Conservation (phyloP, 2,888 invertebrate species). For the Nephrotoma appendiculata region DNA sequence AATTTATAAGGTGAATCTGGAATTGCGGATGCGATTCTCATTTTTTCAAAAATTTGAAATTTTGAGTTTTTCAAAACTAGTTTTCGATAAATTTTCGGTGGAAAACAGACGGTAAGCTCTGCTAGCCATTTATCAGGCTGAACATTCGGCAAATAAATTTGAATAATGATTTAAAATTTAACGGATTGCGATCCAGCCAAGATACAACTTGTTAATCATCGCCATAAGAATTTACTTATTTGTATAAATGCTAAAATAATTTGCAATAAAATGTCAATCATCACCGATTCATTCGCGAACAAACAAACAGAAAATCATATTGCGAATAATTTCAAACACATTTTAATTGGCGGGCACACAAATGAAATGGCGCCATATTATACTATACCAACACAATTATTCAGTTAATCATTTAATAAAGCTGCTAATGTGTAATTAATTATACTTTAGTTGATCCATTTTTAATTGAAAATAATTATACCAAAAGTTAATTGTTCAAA, state of each 20-base stretch:
- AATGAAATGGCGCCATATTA: background rate
- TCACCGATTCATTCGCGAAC: background rate
- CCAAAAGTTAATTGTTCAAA: background rate
- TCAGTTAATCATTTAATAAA: background rate
- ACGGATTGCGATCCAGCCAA: too few species aligned
- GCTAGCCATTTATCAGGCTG: too few species aligned
- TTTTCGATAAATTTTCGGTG: too few species aligned
- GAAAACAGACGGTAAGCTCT: too few species aligned
- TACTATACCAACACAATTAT: background rate
- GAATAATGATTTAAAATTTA: too few species aligned
- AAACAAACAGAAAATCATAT: background rate
- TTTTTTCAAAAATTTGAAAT: too few species aligned
- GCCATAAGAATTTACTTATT: background rate
- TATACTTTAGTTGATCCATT: background rate
- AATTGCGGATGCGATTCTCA: too few species aligned
- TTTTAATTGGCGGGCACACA: background rate
- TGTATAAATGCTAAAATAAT: background rate
- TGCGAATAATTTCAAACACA: background rate
- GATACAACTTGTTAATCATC: background rate
- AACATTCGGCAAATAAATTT: too few species aligned
- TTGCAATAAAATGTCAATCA: background rate
- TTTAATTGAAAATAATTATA: background rate
- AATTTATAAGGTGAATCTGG: too few species aligned
- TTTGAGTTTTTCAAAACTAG: too few species aligned
- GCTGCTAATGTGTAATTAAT: background rate